These are phyloP conservation scores for Tanypteryx hageni DNA, from an alignment of 2,888 invertebrate genomes.

Conservation along the genomic window DNA sequence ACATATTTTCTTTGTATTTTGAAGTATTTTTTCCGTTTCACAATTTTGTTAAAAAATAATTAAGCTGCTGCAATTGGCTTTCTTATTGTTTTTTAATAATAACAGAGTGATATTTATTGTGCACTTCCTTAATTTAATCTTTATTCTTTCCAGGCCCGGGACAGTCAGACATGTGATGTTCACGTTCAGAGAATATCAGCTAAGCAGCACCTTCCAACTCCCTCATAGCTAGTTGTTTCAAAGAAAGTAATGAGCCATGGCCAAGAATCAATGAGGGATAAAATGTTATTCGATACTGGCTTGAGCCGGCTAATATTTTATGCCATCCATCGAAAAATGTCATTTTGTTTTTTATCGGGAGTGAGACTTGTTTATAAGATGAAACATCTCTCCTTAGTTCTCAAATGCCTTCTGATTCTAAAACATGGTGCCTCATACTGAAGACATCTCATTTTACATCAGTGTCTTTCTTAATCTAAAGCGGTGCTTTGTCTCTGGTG, in stretches of 20 bases:
- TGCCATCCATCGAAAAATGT: background rate
- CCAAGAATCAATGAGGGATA: slow-evolving; percentile 33
- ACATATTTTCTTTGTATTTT: slow-evolving; percentile 42
- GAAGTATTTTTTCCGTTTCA: slow-evolving; percentile 44
- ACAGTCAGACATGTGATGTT: slow-evolving; percentile 79
- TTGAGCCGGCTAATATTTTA: background rate
- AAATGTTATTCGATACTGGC: slow-evolving; percentile 31
- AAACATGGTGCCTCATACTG: slow-evolving; percentile 32
- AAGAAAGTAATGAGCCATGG: slow-evolving; percentile 27
- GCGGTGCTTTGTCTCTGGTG: slow-evolving; percentile 61
- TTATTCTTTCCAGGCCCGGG: slow-evolving; percentile 78
- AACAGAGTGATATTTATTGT: background rate
- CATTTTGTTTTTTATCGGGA: background rate
- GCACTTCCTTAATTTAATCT: background rate
- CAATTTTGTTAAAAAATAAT: slow-evolving; percentile 50
- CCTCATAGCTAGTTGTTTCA: slow-evolving; percentile 47
- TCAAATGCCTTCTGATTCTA: slow-evolving; percentile 34
- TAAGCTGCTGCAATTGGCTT: slow-evolving; percentile 45
- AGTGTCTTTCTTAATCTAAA: slow-evolving; percentile 34
- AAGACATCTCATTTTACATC: slow-evolving; percentile 32
- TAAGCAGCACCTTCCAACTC: slow-evolving; percentile 31
- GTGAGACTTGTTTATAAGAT: slow-evolving; percentile 19
- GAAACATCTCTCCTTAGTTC: slow-evolving; percentile 4
- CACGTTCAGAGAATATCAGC: slow-evolving; percentile 45
- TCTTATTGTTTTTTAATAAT: slow-evolving; percentile 55